Evolutionary conservation across 2,888 invertebrate species (phyloP).

Genomic region (Spilarctia lutea): DNA sequence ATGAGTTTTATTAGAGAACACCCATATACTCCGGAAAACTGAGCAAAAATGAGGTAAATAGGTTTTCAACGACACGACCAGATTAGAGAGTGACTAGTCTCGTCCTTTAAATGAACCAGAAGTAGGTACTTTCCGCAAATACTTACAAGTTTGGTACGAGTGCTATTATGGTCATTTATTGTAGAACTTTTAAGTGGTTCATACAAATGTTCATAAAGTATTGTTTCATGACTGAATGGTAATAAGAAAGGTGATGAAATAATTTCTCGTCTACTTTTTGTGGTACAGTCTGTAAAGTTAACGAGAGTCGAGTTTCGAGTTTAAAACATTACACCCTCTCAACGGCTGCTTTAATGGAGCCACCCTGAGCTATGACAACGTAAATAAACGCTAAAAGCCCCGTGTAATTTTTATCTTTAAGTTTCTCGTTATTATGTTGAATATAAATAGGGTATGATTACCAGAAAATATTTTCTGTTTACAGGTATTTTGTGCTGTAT

Average conservation of each 20-base stretch:
- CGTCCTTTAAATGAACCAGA: too few relatives aligned
- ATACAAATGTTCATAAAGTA: background rate
- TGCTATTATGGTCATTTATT: background rate
- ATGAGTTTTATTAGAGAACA: too few relatives aligned
- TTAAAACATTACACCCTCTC: conserved; percentile 58
- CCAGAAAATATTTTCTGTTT: conserved; percentile 16
- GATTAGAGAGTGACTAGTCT: too few relatives aligned
- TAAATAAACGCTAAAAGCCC: conserved; percentile 61
- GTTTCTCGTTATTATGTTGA: conserved; percentile 44
- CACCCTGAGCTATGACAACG: conserved; percentile 51
- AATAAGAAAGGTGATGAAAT: background rate
- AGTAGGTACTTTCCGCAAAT: too few relatives aligned
- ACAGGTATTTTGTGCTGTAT: background rate
- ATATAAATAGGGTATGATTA: conserved; percentile 43
- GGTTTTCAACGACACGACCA: too few relatives aligned
- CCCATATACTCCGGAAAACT: too few relatives aligned
- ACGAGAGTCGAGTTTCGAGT: conserved; percentile 53
- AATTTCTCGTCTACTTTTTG: conserved; percentile 30
- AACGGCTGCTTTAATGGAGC: conserved; percentile 57
- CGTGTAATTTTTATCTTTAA: conserved; percentile 55
- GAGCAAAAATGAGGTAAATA: too few relatives aligned
- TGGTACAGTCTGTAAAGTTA: conserved; percentile 40
- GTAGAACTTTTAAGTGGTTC: background rate
- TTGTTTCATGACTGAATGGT: background rate
- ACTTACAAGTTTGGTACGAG: too few relatives aligned